phyloP scores from a whole-genome alignment of 1,140 invertebrate species.

The Trichonephila inaurata region DNA sequence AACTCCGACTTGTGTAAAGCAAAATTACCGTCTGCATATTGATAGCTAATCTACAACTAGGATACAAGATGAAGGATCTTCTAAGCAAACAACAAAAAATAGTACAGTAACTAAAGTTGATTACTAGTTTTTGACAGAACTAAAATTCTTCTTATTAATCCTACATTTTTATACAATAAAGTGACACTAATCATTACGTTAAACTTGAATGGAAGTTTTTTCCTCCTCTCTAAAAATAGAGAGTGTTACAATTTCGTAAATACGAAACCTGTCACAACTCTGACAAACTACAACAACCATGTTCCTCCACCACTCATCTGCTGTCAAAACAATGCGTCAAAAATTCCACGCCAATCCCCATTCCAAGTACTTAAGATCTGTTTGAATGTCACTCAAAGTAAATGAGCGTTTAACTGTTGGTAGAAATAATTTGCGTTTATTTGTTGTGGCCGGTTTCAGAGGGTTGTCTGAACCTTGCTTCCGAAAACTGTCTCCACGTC shows the following conservation, averaged over 20 bases:
- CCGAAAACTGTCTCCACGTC: conserved; percentile 52
- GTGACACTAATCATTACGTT: background rate
- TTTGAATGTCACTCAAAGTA: conserved; percentile 46
- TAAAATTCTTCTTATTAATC: background rate
- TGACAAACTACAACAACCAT: background rate
- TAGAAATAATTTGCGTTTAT: conserved; percentile 49
- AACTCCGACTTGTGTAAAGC: too few relatives aligned
- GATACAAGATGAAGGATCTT: too few relatives aligned
- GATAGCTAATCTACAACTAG: too few relatives aligned
- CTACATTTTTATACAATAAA: background rate
- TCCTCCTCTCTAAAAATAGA: background rate
- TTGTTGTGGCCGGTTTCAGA: background rate
- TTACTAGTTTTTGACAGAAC: background rate
- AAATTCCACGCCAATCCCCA: conserved; percentile 30
- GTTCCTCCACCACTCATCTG: conserved; percentile 24
- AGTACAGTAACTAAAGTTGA: too few relatives aligned
- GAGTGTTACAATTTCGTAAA: background rate
- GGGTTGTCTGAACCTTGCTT: conserved; percentile 24
- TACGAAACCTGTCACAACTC: background rate
- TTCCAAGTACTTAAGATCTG: conserved; percentile 19
- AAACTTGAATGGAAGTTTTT: background rate
- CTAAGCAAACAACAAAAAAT: too few relatives aligned
- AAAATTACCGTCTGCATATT: too few relatives aligned
- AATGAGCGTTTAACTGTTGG: conserved; percentile 35
- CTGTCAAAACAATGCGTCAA: conserved; percentile 35